Evolutionary conservation across 2,797 vertebrate species (phyloP).

Genomic region (Platyrinchus mystaceus): DNA sequence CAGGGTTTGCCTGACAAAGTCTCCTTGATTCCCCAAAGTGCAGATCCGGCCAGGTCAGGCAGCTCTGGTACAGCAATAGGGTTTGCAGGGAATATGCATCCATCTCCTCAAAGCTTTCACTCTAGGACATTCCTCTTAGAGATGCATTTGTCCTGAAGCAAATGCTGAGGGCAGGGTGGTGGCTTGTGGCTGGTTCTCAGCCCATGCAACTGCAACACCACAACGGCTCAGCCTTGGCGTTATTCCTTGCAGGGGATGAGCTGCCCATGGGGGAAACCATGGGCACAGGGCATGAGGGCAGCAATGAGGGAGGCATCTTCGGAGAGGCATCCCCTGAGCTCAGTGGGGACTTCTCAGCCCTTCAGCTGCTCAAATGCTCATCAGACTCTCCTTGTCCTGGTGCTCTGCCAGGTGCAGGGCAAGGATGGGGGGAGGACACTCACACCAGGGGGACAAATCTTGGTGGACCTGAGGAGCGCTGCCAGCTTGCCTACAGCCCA

Average conservation of each 20-base stretch:
- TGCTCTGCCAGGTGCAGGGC: neutral
- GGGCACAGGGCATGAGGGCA: neutral
- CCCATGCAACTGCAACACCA: neutral
- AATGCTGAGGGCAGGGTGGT: neutral
- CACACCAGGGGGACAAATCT: neutral
- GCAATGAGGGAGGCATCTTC: neutral
- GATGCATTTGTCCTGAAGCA: neutral
- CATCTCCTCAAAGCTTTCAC: neutral
- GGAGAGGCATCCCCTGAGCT: neutral
- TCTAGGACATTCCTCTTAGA: neutral
- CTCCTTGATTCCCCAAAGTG: neutral
- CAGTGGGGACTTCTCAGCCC: neutral
- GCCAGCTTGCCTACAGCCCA: neutral
- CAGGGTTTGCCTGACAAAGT: neutral
- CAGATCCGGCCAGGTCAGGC: neutral
- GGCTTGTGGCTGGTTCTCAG: neutral
- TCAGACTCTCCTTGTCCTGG: neutral
- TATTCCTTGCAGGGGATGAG: neutral
- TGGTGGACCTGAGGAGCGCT: neutral
- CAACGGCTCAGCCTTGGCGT: fast-evolving
- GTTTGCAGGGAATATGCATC: neutral
- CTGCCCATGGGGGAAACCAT: fast-evolving
- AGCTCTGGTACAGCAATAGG: neutral
- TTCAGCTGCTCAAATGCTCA: neutral
- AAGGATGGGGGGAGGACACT: neutral